Conservation (phyloP, 1,140 invertebrate genomes). For the Spodoptera litura region DNA sequence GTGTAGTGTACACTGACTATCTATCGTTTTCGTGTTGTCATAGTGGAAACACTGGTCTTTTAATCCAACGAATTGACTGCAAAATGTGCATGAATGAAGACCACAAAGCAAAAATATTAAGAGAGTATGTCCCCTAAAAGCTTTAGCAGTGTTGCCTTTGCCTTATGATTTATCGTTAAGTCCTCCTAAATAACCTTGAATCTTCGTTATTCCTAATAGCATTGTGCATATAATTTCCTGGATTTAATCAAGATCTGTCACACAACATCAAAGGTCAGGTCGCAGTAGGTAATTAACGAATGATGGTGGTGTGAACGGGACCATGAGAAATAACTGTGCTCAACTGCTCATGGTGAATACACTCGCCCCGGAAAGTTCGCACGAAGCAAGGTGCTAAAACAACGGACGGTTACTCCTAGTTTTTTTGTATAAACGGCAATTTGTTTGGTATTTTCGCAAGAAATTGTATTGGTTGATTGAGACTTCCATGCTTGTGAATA, state of each 20-base stretch:
- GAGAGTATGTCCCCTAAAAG: no score
- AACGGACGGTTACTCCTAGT: constrained; percentile 24
- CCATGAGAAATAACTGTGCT: constrained; percentile 74
- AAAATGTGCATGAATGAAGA: no score
- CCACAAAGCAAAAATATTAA: no score
- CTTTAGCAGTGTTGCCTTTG: no score
- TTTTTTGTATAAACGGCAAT: constrained; percentile 37
- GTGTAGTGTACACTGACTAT: no score
- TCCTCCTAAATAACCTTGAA: no score
- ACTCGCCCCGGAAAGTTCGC: constrained; percentile 63
- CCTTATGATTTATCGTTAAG: no score
- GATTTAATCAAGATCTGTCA: constrained; percentile 51
- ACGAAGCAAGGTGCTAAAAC: constrained; percentile 50
- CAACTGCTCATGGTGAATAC: constrained; percentile 48
- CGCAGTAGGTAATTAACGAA: constrained; percentile 62
- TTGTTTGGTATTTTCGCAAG: constrained; percentile 28
- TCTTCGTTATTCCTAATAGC: background rate
- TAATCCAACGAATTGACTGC: no score
- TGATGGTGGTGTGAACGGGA: constrained; percentile 73
- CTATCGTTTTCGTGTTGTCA: no score
- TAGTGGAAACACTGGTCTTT: no score
- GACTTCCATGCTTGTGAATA: constrained; percentile 8
- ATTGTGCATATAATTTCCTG: constrained; percentile 29
- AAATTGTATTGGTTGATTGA: constrained; percentile 13
- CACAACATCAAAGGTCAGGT: constrained; percentile 67